phyloP scores from a whole-genome alignment of 1,140 invertebrate genomes.

The Brachionus koreanus region DNA sequence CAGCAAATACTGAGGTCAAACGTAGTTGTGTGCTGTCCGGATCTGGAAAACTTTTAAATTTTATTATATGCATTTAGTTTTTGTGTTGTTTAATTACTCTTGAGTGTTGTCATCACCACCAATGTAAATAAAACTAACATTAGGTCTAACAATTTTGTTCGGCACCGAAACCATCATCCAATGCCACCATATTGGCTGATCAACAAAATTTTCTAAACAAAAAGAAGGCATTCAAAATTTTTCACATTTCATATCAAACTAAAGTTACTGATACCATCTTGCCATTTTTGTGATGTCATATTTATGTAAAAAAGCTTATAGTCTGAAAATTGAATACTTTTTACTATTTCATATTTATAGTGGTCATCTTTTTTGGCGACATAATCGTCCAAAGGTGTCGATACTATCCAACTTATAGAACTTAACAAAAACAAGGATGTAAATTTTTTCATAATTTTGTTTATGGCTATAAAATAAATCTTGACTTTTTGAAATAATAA shows the following conservation, averaged over 20 bases:
- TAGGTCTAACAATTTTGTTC: constrained; percentile 46
- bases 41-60: constrained; percentile 43
- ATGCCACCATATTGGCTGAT: constrained; percentile 52
- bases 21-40: constrained; percentile 48
- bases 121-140: constrained; percentile 50
- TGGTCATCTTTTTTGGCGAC: background rate
- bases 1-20: constrained; percentile 48
- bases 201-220: background rate
- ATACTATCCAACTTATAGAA: constrained; percentile 47
- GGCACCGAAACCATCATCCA: constrained; percentile 50
- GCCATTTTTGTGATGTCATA: constrained; percentile 53
- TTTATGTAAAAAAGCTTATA: constrained; percentile 50
- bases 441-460: too few relatives aligned
- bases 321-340: constrained; percentile 42
- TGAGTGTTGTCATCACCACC: constrained; percentile 49
- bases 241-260: too few relatives aligned
- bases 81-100: background rate
- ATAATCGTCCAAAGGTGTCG: constrained; percentile 36
- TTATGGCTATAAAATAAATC: too few relatives aligned
- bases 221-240: background rate
- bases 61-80: background rate
- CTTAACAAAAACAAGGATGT: constrained; percentile 47
- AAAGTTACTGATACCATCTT: constrained; percentile 45
- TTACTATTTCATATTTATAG: constrained; percentile 45
- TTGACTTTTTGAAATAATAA: too few relatives aligned